Evolutionary conservation across 2,797 vertebrate genomes (phyloP).

Genomic region (Brachymystax lenok): DNA sequence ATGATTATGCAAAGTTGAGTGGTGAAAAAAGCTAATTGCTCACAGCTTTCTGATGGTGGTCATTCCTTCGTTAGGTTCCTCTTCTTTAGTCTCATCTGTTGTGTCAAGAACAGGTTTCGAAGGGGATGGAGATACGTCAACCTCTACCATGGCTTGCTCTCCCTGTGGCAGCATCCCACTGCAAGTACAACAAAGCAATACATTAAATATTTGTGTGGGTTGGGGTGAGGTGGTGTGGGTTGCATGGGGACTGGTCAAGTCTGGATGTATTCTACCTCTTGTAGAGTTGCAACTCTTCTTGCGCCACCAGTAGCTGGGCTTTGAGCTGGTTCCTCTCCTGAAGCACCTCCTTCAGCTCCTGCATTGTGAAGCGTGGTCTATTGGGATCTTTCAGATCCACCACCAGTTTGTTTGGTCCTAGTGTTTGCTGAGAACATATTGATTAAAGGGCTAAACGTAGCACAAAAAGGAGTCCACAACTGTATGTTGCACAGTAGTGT

Average conservation of each 20-base stretch:
- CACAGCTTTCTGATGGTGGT: slow-evolving; percentile 86
- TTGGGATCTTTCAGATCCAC: slow-evolving; percentile 91
- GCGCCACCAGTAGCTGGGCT: slow-evolving; percentile 87
- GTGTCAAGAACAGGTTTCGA: slow-evolving; percentile 33
- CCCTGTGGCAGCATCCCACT: slow-evolving; percentile 84
- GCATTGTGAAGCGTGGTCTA: slow-evolving; percentile 94
- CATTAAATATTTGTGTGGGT: background rate
- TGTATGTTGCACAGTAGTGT: too few relatives aligned
- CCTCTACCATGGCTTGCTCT: slow-evolving; percentile 73
- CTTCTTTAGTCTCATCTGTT: slow-evolving; percentile 49
- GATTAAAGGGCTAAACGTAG: background rate
- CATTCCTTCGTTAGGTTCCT: slow-evolving; percentile 72
- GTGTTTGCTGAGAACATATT: slow-evolving; percentile 63
- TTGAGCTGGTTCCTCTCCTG: slow-evolving; percentile 96
- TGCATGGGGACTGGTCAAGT: too few relatives aligned
- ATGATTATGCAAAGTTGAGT: background rate
- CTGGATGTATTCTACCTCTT: slow-evolving; percentile 78
- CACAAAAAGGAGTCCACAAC: background rate
- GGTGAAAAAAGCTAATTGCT: slow-evolving; percentile 58
- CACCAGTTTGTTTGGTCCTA: slow-evolving; percentile 86
- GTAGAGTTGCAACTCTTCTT: slow-evolving; percentile 92
- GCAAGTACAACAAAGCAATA: slow-evolving; percentile 21
- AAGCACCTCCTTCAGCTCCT: slow-evolving; percentile 94
- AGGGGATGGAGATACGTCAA: slow-evolving; percentile 59
- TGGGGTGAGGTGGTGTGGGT: too few relatives aligned